Conservation (phyloP, 2,113 vertebrate genomes). For the Andinoacara biseriatus region DNA sequence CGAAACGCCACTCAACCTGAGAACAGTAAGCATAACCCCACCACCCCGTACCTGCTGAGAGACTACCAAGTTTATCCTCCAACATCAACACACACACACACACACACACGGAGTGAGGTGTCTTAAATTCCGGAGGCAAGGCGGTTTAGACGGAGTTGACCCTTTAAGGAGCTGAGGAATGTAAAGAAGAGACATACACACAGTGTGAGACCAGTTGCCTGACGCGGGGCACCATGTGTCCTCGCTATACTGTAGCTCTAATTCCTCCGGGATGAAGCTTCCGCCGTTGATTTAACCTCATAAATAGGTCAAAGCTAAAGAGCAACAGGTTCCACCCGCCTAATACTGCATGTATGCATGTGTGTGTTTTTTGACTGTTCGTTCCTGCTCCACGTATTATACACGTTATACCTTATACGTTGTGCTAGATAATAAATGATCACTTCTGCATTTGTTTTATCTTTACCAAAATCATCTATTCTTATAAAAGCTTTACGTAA, state of each 20-base stretch:
- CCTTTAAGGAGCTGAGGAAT: conserved; percentile 44
- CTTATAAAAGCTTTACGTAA: not conserved
- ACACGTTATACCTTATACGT: not conserved
- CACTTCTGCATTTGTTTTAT: not conserved
- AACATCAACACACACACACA: conserved; percentile 1
- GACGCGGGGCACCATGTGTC: conserved; percentile 1
- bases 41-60: conserved; percentile 11
- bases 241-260: conserved; percentile 1
- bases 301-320: conserved; percentile 13
- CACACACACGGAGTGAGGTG: not conserved
- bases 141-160: conserved; percentile 54
- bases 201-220: not conserved
- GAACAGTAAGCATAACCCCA: conserved; percentile 21
- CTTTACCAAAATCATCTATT: not conserved
- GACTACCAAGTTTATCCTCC: conserved; percentile 14
- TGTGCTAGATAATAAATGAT: accelerated
- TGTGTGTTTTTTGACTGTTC: not conserved
- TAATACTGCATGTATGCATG: not conserved
- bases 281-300: conserved; percentile 18
- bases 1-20: conserved; percentile 32
- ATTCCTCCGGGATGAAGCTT: conserved; percentile 24
- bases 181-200: not conserved
- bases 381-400: too few relatives aligned
- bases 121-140: conserved; percentile 25
- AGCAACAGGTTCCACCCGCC: not conserved